Conservation (phyloP, 2,888 invertebrate species). For the Trissolcus brochymenae region DNA sequence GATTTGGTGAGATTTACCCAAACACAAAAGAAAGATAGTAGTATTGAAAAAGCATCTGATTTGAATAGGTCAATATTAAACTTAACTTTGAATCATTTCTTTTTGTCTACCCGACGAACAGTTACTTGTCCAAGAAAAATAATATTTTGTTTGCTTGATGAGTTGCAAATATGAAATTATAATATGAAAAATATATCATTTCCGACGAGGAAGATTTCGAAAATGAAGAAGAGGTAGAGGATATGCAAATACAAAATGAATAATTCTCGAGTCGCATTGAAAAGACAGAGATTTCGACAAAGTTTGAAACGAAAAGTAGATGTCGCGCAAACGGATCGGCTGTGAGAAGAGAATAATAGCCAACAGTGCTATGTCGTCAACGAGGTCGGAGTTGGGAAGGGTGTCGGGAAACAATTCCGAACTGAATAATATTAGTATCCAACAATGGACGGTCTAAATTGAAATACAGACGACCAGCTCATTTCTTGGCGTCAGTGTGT, state of each 20-base stretch:
- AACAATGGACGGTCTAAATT: conserved; percentile 74
- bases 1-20: too few relatives aligned
- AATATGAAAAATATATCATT: conserved; percentile 2
- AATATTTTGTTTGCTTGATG: too few relatives aligned
- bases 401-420: conserved; percentile 73
- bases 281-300: conserved; percentile 58
- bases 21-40: too few relatives aligned
- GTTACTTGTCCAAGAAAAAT: too few relatives aligned
- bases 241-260: conserved; percentile 55
- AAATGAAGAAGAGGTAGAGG: conserved; percentile 8
- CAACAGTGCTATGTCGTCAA: conserved; percentile 57
- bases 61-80: too few relatives aligned
- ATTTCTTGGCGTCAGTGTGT: conserved; percentile 53
- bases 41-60: too few relatives aligned
- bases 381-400: conserved; percentile 60
- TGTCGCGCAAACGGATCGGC: conserved; percentile 57
- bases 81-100: too few relatives aligned
- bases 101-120: too few relatives aligned
- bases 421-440: conserved; percentile 75
- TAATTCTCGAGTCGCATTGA: conserved; percentile 56
- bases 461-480: conserved; percentile 70
- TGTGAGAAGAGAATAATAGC: conserved; percentile 58
- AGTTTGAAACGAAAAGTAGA: conserved; percentile 58
- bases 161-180: not conserved
- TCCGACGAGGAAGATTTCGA: not conserved